phyloP scores from a whole-genome alignment of 2,888 invertebrate species.

The Chrysodeixis includens region DNA sequence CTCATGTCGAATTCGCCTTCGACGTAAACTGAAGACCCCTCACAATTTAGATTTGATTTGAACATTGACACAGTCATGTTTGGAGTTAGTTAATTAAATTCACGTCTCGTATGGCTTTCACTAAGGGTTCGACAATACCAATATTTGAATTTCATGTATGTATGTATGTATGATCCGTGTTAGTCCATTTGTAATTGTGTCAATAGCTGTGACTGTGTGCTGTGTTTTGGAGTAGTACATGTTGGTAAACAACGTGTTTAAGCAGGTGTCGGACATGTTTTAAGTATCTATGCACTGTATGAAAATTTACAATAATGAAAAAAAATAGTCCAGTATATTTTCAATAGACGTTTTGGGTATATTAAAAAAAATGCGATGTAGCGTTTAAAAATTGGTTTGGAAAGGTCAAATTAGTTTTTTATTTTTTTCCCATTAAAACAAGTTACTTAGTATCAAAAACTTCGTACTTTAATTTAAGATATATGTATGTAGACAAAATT shows the following conservation, averaged over 20 bases:
- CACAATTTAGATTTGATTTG: conserved; percentile 5
- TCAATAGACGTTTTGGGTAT: no score
- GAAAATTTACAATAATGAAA: no score
- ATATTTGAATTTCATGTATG: neutral
- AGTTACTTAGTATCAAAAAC: no score
- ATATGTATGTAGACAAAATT: no score
- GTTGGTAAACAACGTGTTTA: neutral
- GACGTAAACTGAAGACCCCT: neutral
- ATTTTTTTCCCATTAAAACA: no score
- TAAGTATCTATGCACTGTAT: no score
- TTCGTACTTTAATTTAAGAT: no score
- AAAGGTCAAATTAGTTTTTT: no score
- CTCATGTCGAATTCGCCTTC: neutral
- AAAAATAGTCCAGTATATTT: no score
- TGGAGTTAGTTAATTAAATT: conserved; percentile 7
- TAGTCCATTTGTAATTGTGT: conserved; percentile 3
- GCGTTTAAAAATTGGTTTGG: no score
- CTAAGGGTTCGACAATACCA: neutral
- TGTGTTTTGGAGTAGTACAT: neutral
- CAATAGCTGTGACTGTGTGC: neutral
- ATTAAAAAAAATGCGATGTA: no score
- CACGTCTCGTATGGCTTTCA: neutral
- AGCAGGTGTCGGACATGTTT: no score
- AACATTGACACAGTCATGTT: conserved; percentile 8
- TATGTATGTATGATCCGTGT: neutral